These are phyloP conservation scores for Leucophenga montana DNA, from an alignment of 2,888 invertebrate genomes.

Conservation along the genomic window DNA sequence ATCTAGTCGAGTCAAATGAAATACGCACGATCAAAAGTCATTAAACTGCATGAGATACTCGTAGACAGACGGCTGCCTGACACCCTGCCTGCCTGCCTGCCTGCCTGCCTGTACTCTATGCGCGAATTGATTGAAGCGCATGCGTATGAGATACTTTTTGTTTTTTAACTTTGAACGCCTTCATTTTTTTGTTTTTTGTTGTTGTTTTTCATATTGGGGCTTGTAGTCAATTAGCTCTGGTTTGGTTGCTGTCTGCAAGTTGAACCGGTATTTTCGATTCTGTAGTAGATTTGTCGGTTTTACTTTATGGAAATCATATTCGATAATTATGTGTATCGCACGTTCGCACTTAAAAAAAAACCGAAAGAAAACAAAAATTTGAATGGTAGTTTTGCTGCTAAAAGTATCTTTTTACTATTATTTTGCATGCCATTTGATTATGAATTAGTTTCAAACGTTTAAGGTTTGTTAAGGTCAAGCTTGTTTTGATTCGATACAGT, in stretches of 20 bases:
- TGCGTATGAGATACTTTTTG: constrained; percentile 5
- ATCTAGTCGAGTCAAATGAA: background rate
- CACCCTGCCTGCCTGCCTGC: background rate
- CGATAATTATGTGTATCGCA: constrained; percentile 26
- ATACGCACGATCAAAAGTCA: constrained; percentile 10
- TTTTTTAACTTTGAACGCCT: constrained; percentile 2
- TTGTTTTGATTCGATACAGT: background rate
- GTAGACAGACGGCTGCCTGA: background rate
- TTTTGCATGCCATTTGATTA: too few species aligned
- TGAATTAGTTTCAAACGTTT: background rate
- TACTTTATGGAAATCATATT: constrained; percentile 4
- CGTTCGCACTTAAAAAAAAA: constrained; percentile 17
- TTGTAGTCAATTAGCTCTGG: background rate
- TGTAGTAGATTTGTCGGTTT: background rate
- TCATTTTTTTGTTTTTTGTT: background rate
- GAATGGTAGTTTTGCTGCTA: too few species aligned
- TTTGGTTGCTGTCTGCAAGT: constrained; percentile 17
- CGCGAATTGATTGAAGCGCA: constrained; percentile 20
- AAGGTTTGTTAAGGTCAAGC: constrained; percentile 21
- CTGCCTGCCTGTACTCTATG: background rate
- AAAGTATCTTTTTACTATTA: too few species aligned
- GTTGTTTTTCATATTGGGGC: background rate
- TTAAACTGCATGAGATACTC: constrained; percentile 4
- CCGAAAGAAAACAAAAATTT: too few species aligned
- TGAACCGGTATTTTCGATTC: constrained; percentile 19